Conservation (phyloP, 92 coral and sea anemone species). For the Porites divaricata region DNA sequence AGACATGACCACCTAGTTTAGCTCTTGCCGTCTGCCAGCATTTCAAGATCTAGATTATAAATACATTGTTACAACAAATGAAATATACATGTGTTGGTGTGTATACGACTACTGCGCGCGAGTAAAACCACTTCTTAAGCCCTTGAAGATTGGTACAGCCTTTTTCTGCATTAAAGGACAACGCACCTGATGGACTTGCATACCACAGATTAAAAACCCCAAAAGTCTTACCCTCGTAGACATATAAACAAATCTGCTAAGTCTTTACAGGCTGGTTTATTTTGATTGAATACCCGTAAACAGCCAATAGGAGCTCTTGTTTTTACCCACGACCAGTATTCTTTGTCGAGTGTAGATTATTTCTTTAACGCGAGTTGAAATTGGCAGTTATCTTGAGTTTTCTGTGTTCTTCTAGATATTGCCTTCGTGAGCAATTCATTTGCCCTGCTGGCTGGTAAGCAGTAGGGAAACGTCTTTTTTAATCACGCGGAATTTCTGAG, state of each 20-base stretch:
- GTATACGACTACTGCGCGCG: too few species aligned
- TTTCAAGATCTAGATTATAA: too few species aligned
- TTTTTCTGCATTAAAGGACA: not conserved
- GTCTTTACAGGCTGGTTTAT: not conserved
- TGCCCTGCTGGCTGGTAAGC: not conserved
- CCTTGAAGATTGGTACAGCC: not conserved
- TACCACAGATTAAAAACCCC: constrained; percentile 6
- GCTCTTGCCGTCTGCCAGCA: too few species aligned
- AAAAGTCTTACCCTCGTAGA: not conserved
- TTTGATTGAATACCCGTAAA: constrained; percentile 6
- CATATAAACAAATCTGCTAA: not conserved
- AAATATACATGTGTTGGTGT: too few species aligned
- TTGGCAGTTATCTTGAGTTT: constrained; percentile 2
- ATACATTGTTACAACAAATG: too few species aligned
- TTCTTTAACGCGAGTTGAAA: not conserved
- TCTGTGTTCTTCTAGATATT: not conserved
- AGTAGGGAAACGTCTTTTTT: not conserved
- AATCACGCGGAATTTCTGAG: not conserved
- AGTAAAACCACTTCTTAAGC: not conserved
- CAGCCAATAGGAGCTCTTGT: constrained; percentile 13
- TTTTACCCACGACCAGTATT: constrained; percentile 49
- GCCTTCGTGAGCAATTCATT: not conserved
- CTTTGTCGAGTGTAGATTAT: constrained; percentile 29
- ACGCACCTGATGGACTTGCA: not conserved
- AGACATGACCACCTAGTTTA: too few species aligned